Evolutionary conservation across 2,113 vertebrate species (phyloP).

Genomic region (Nycticorax nycticorax): DNA sequence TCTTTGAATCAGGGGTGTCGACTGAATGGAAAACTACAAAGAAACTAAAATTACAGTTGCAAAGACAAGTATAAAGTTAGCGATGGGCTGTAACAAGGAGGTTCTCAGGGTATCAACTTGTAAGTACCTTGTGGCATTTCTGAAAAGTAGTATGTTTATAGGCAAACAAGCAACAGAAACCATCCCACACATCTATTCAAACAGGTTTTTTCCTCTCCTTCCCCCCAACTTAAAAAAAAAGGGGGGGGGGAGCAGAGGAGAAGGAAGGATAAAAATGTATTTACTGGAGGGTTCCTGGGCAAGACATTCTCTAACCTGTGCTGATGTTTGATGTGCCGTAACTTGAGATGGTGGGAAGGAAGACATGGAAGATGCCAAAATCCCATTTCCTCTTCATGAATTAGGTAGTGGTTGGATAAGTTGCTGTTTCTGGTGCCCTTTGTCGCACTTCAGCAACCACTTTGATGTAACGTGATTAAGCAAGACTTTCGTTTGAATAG

Average conservation of each 20-base stretch:
- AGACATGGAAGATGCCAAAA: neutral
- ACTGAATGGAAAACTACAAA: neutral
- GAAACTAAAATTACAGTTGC: neutral
- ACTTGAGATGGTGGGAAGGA: neutral
- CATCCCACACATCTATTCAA: neutral
- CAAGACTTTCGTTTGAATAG: slow-evolving; percentile 10
- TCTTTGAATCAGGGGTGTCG: neutral
- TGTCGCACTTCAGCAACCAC: slow-evolving; percentile 31
- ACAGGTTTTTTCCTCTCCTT: neutral
- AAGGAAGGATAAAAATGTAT: neutral
- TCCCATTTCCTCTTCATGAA: neutral
- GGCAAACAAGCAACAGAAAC: neutral
- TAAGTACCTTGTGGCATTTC: neutral
- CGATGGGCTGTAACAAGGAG: neutral
- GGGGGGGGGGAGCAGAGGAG: neutral
- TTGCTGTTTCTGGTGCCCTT: slow-evolving; percentile 34
- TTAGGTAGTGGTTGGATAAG: neutral
- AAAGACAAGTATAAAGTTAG: neutral
- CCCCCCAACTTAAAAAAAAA: neutral
- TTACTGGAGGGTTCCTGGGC: neutral
- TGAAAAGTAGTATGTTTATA: neutral
- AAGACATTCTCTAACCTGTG: neutral
- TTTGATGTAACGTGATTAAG: slow-evolving; percentile 17
- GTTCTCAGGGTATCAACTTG: neutral
- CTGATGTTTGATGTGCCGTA: neutral